Evolutionary conservation across 2,113 vertebrate genomes (phyloP).

Genomic region (Ictalurus furcatus): DNA sequence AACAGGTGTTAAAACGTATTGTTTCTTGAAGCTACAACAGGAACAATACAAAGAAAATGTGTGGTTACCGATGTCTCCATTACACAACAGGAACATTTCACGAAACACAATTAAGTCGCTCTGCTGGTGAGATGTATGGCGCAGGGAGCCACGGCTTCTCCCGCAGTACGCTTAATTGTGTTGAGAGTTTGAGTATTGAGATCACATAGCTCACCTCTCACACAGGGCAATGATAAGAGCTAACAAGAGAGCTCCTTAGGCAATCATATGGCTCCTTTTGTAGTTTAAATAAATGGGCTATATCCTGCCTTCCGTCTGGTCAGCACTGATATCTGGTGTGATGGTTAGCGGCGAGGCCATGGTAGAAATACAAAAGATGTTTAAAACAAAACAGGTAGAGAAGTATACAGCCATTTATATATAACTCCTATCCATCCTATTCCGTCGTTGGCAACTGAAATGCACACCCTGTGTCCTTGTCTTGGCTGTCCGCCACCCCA

Average conservation of each 20-base stretch:
- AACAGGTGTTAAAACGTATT: slow-evolving; percentile 32
- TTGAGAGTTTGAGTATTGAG: slow-evolving; percentile 40
- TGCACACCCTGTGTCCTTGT: slow-evolving; percentile 34
- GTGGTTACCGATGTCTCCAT: slow-evolving; percentile 29
- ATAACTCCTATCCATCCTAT: slow-evolving; percentile 37
- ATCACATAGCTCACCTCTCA: slow-evolving; percentile 50
- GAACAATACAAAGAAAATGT: slow-evolving; percentile 27
- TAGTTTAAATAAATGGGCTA: slow-evolving; percentile 38
- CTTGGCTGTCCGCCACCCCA: slow-evolving; percentile 41
- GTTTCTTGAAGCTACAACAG: slow-evolving; percentile 7
- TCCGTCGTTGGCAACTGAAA: slow-evolving; percentile 38
- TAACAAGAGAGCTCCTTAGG: slow-evolving; percentile 41
- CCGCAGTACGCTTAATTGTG: slow-evolving; percentile 48
- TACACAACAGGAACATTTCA: slow-evolving; percentile 45
- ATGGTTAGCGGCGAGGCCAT: not conserved
- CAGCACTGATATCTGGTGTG: not conserved
- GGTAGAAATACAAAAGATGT: not conserved
- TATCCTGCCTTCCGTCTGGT: slow-evolving; percentile 24
- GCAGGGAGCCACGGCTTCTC: slow-evolving; percentile 31
- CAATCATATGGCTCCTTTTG: slow-evolving; percentile 40
- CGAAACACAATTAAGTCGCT: slow-evolving; percentile 49
- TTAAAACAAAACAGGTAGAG: not conserved
- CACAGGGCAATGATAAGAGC: slow-evolving; percentile 36
- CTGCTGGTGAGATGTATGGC: slow-evolving; percentile 36
- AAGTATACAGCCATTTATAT: slow-evolving; percentile 38